A percentile compares a stretch with the other conserved stretches of the same genome.
These are phyloP conservation scores for Theodoxus fluviatilis DNA, from an alignment of 2,888 invertebrate genomes.

Conservation along the genomic window DNA sequence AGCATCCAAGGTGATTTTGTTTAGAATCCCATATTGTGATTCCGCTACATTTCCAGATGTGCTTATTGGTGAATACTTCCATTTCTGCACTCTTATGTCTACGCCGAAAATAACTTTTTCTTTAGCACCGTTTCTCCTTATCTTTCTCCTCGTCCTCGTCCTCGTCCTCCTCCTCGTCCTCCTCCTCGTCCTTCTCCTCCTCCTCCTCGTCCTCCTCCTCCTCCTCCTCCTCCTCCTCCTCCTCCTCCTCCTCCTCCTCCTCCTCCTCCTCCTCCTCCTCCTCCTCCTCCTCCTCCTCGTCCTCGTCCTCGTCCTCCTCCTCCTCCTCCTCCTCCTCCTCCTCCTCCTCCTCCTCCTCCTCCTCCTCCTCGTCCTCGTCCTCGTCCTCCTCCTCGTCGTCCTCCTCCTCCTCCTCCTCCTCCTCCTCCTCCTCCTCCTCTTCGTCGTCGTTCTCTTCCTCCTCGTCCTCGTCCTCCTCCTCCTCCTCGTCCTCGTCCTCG, in stretches of 20 bases:
- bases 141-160: no score
- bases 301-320: background rate
- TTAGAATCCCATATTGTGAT: no score
- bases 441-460: background rate
- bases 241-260: background rate
- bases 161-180: no score
- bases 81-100: no score
- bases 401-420: background rate
- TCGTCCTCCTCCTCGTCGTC: background rate
- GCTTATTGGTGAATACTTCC: no score
- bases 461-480: background rate
- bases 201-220: background rate
- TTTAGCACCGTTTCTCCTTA: no score
- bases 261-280: background rate
- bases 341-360: no score
- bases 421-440: background rate
- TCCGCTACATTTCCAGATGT: no score
- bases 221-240: background rate
- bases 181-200: background rate
- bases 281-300: background rate
- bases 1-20: no score
- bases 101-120: no score
- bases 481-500: background rate
- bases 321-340: background rate
- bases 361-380: background rate